Evolutionary conservation across 2,888 invertebrate genomes (phyloP).

Genomic region (Melitaea athalia): DNA sequence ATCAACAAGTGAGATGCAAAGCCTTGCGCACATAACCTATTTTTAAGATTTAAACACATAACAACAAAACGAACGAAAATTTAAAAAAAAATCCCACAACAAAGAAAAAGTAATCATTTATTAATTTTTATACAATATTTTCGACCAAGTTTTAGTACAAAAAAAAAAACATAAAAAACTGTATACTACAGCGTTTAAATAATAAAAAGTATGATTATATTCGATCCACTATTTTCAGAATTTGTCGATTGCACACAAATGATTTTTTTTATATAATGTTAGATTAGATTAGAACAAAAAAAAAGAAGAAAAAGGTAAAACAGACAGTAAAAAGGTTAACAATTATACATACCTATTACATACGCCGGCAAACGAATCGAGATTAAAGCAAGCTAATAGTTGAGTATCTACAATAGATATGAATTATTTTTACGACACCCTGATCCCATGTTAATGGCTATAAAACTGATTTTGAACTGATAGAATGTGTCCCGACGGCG

Average conservation of each 20-base stretch:
- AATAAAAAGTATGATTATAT: no score
- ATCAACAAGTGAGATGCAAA: slow-evolving; percentile 12
- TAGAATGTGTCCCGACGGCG: slow-evolving; percentile 13
- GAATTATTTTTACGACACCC: neutral
- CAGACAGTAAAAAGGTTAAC: neutral
- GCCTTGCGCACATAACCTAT: neutral
- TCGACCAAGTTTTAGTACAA: no score
- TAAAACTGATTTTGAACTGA: slow-evolving; percentile 28
- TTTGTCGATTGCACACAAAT: no score
- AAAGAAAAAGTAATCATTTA: no score
- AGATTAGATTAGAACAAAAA: neutral
- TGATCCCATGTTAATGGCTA: slow-evolving; percentile 5
- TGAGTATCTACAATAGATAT: neutral
- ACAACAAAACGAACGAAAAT: no score
- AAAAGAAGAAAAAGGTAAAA: neutral
- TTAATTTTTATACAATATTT: no score
- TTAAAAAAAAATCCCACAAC: no score
- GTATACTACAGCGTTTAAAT: no score
- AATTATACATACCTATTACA: neutral
- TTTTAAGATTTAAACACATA: neutral
- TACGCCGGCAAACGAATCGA: neutral
- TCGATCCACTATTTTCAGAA: no score
- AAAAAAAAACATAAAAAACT: no score
- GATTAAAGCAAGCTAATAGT: neutral
- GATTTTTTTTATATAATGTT: no score